A percentile compares a stretch with the other conserved stretches of the same genome.
Evolutionary conservation across 2,113 vertebrate species (phyloP).

Genomic region (Corythaeola cristata): DNA sequence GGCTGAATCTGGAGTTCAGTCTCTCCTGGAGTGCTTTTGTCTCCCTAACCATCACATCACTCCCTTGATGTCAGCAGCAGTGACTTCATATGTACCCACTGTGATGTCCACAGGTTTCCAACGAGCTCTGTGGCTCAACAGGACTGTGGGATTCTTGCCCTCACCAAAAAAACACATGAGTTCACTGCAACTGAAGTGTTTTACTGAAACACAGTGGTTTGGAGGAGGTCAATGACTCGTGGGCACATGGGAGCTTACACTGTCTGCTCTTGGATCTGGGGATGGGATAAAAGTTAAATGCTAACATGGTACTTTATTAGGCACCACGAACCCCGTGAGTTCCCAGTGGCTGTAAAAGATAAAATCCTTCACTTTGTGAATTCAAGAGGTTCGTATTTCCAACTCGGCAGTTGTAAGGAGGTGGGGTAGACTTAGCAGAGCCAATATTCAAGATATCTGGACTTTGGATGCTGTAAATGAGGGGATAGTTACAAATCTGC

Average conservation of each 20-base stretch:
- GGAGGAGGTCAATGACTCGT: accelerated
- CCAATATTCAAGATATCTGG: neutral
- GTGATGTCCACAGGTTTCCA: neutral
- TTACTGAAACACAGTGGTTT: neutral
- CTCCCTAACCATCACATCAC: neutral
- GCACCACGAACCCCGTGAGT: neutral
- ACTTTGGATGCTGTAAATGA: neutral
- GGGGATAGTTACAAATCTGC: neutral
- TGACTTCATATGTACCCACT: neutral
- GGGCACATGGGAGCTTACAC: accelerated
- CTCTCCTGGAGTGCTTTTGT: neutral
- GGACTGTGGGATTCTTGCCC: no score
- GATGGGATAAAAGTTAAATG: neutral
- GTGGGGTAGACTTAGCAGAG: neutral
- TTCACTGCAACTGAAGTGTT: neutral
- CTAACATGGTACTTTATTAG: accelerated
- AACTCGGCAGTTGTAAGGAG: neutral
- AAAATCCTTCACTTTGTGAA: neutral
- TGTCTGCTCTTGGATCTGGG: neutral
- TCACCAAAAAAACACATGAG: neutral
- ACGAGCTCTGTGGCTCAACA: neutral
- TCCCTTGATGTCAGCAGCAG: accelerated
- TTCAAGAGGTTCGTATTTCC: neutral
- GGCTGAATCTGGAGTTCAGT: neutral
- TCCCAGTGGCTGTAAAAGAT: neutral